Evolutionary conservation across 2,888 invertebrate genomes (phyloP).

Genomic region (Drosophila neutralis): DNA sequence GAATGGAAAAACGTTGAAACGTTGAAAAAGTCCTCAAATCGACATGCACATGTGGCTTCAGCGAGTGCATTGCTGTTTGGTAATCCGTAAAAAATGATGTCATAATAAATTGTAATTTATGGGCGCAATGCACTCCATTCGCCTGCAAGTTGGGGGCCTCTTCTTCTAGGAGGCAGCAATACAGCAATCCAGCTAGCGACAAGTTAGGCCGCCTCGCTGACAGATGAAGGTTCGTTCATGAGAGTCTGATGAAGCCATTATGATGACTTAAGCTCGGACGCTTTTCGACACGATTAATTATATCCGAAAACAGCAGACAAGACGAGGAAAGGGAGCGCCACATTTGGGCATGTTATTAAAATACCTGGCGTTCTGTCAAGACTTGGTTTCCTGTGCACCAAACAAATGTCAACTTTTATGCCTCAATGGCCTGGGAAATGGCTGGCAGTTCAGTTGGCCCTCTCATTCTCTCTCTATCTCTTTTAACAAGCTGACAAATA

Average conservation of each 20-base stretch:
- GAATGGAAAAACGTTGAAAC: conserved; percentile 16
- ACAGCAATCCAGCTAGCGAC: conserved; percentile 47
- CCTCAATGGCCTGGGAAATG: conserved; percentile 74
- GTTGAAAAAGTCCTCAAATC: conserved; percentile 53
- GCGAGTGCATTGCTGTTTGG: conserved; percentile 63
- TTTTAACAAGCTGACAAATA: conserved; percentile 72
- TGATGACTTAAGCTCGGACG: conserved; percentile 68
- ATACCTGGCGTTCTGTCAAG: conserved; percentile 63
- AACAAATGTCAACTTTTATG: conserved; percentile 70
- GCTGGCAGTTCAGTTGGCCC: conserved; percentile 12
- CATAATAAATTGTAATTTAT: conserved; percentile 81
- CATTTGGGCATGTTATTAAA: conserved; percentile 54
- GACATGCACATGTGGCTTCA: conserved; percentile 58
- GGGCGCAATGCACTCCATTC: conserved; percentile 57
- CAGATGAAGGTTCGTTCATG: conserved; percentile 71
- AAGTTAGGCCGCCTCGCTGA: conserved; percentile 63
- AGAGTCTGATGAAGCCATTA: conserved; percentile 61
- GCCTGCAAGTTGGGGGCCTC: conserved; percentile 3
- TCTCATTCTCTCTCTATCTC: conserved; percentile 27
- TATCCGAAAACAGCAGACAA: conserved; percentile 38
- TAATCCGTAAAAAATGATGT: conserved; percentile 80
- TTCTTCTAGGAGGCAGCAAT: conserved; percentile 20
- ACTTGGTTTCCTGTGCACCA: conserved; percentile 63
- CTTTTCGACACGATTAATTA: conserved; percentile 68
- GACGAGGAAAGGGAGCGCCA: conserved; percentile 2